Percentiles rank a stretch among this genome's conserved stretches.
phyloP scores from a whole-genome alignment of 2,113 vertebrate genomes.

The Hypomesus transpacificus region DNA sequence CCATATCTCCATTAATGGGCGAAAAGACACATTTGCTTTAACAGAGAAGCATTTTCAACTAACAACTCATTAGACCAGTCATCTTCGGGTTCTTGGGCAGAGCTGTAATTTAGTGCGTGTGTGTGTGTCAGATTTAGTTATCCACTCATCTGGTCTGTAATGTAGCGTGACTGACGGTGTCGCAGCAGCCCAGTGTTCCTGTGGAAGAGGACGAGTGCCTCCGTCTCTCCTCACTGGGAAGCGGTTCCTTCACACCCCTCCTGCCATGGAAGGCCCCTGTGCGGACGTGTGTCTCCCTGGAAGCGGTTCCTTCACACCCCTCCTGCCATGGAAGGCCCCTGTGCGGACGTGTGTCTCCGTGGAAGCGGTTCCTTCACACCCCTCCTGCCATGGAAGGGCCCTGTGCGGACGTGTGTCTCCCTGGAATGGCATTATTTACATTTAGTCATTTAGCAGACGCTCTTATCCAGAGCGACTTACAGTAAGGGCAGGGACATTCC shows the following conservation, averaged over 20 bases:
- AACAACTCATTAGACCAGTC: conserved; percentile 37
- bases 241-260: background rate
- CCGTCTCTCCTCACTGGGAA: background rate
- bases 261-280: background rate
- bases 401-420: background rate
- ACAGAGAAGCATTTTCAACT: conserved; percentile 7
- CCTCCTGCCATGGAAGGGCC: background rate
- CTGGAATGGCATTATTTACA: too few species aligned
- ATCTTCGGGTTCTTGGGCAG: conserved; percentile 25
- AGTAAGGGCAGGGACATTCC: too few species aligned
- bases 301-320: background rate
- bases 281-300: background rate
- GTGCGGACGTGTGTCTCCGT: background rate
- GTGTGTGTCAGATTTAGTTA: conserved; percentile 13
- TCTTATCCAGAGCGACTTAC: too few species aligned
- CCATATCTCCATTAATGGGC: conserved; percentile 40
- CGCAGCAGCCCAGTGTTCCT: background rate
- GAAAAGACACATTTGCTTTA: conserved; percentile 28
- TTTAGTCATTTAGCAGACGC: too few species aligned
- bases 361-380: background rate
- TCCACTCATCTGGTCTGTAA: conserved; percentile 11
- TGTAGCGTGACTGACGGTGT: conserved; percentile 4
- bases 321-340: background rate
- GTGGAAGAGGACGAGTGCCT: background rate
- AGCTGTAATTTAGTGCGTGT: conserved; percentile 11